Evolutionary conservation across 2,113 vertebrate species (phyloP).

Genomic region (Grus americana): DNA sequence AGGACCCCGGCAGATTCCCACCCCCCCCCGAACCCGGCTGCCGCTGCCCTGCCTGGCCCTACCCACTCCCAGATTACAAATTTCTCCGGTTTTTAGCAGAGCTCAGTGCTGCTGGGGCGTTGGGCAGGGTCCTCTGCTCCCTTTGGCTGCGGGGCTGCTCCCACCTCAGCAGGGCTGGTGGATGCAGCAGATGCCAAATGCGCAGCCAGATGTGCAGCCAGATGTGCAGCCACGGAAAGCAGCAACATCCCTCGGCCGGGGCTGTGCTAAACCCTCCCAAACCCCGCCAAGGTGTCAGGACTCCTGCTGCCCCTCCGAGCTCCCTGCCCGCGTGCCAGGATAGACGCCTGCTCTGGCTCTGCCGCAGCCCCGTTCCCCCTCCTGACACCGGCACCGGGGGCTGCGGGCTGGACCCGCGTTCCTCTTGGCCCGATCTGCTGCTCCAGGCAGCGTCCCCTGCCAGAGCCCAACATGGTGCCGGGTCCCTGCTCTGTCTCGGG

Average conservation of each 20-base stretch:
- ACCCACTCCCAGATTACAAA: background rate
- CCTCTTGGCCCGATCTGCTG: background rate
- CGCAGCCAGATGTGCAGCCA: background rate
- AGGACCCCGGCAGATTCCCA: background rate
- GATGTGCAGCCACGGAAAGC: background rate
- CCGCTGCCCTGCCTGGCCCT: background rate
- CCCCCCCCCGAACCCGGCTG: background rate
- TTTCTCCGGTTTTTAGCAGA: background rate
- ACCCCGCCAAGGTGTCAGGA: background rate
- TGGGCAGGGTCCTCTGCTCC: background rate
- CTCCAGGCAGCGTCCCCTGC: background rate
- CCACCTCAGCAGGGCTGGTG: background rate
- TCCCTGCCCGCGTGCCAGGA: background rate
- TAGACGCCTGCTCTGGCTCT: background rate
- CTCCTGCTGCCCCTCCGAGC: background rate
- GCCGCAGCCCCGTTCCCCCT: accelerated
- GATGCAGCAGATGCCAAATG: background rate
- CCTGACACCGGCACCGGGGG: accelerated
- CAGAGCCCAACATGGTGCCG: accelerated
- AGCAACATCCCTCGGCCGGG: accelerated
- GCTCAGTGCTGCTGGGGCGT: background rate
- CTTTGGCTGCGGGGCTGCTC: background rate
- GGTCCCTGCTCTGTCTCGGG: background rate
- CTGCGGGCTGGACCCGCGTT: background rate
- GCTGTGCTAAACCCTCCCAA: background rate